Evolutionary conservation across 2,113 vertebrate genomes (phyloP), one percentile per base, ranked within the genome.

Genomic region (Tricholaema leucomelas): DNA sequence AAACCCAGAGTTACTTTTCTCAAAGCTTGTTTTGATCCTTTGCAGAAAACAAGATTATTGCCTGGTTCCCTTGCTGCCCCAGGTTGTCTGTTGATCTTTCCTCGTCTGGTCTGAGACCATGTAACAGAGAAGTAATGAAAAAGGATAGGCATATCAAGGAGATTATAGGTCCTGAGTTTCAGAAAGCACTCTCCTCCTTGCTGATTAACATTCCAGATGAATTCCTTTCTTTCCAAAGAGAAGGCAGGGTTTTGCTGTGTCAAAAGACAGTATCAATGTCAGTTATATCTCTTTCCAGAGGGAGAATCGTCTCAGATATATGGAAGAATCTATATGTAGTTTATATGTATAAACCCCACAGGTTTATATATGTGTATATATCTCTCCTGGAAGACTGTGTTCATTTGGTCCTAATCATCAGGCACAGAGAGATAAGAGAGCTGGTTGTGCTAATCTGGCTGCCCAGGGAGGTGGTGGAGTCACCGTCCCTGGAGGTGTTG

Each of bases 11-110:
- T 89, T 88, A 59, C 79, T 52, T 88, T 79, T 73, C 77, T 89
- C 56, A 36, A 85, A 88, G 30, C 59, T 23, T 85, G 71, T 94
- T 94, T 90, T 85, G 90, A 94, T 95, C 89, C 59, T 87, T n/a
- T 38, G 55, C 56, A 71, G 81, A 95, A 82, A 88, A 95, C 28
- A 92, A 92, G 72, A 90, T 94, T 73, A 73, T 70, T 87, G 67
- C 81, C 44, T 85, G 52, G 85, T 90, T 94, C 30, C 30, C 38
- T 87, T 44, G 27, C 76, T 2, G 27, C 65, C 44, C 30, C 8
- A 59, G 67, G 36, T 80, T 81, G 40, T 35, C 65, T 61, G 61
- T 79, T 90, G 70, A 71, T 81, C 69, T 85, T 73, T 42, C 48
- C 79, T 91, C 40, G 63, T 91, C 52, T 89, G 69, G n/a, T 69